phyloP scores from a whole-genome alignment of 2,113 vertebrate genomes.

The Oxyruncus cristatus region DNA sequence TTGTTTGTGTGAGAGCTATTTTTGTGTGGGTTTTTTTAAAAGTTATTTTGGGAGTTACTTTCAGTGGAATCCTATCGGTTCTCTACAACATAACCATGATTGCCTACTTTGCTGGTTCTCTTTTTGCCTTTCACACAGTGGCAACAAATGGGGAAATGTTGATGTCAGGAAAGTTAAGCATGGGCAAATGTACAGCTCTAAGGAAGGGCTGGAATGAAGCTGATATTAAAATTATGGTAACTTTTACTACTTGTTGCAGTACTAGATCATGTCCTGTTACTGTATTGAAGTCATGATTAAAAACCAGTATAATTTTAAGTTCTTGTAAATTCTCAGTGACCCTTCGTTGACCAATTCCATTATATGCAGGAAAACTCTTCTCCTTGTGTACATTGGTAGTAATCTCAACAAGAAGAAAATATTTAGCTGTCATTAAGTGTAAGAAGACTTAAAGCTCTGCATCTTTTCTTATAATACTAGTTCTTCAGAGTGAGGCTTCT shows the following conservation, averaged over 20 bases:
- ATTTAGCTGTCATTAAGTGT: neutral
- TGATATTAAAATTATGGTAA: neutral
- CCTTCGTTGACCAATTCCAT: neutral
- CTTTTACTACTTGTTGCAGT: neutral
- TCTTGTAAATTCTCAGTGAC: neutral
- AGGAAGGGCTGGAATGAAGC: neutral
- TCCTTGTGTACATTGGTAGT: neutral
- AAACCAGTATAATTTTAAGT: neutral
- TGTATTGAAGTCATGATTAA: neutral
- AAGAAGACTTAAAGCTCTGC: neutral
- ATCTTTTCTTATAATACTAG: neutral
- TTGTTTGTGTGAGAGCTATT: constrained; percentile 14
- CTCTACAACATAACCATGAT: accelerated
- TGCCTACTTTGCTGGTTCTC: neutral
- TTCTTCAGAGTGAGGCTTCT: neutral
- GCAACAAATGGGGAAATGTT: neutral
- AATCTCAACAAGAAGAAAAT: neutral
- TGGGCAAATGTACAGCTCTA: neutral
- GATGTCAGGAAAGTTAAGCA: neutral
- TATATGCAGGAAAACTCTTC: neutral
- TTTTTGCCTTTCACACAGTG: neutral
- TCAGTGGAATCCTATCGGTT: neutral
- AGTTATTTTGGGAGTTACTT: constrained; percentile 8
- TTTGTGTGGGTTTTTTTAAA: neutral
- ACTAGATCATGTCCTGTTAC: neutral